A percentile compares a stretch with the other conserved stretches of the same genome.
These are phyloP conservation scores for Belgica antarctica DNA, from an alignment of 2,888 invertebrate genomes.

Conservation along the genomic window DNA sequence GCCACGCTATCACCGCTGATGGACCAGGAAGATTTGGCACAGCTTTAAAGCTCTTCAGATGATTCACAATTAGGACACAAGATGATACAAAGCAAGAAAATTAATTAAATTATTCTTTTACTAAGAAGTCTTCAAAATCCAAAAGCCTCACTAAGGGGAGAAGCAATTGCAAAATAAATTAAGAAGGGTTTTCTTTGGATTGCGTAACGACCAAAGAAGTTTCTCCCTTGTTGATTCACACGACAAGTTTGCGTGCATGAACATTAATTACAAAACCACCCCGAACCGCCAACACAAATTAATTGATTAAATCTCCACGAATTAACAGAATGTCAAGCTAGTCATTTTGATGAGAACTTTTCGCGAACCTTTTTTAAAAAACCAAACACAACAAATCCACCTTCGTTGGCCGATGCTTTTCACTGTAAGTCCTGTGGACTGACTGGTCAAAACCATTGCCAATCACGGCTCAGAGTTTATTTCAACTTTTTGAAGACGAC, in stretches of 20 bases:
- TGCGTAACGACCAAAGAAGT: not conserved
- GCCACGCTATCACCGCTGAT: slow-evolving; percentile 32
- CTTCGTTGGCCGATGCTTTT: not conserved
- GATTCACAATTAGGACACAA: not conserved
- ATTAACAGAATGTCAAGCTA: slow-evolving; percentile 18
- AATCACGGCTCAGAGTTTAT: not conserved
- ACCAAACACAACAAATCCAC: not conserved
- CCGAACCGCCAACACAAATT: not conserved
- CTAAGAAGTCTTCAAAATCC: not conserved
- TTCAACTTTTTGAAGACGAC: not conserved
- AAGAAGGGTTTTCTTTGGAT: not conserved
- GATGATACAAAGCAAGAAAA: slow-evolving; percentile 22
- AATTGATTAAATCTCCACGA: not conserved
- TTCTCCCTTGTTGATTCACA: not conserved
- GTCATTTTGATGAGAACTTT: slow-evolving; percentile 26
- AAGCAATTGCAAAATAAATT: not conserved
- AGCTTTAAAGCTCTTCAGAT: slow-evolving; percentile 31
- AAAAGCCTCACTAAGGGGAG: not conserved
- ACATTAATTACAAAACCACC: no score
- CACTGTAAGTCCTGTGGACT: slow-evolving; percentile 16
- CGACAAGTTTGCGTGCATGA: not conserved
- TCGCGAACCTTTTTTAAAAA: not conserved
- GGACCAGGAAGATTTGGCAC: slow-evolving; percentile 31
- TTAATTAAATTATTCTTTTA: slow-evolving; percentile 4
- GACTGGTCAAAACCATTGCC: not conserved